Base-by-base conservation (phyloP, 1,140 invertebrate species). In the Archegozetes longisetosus region DNA sequence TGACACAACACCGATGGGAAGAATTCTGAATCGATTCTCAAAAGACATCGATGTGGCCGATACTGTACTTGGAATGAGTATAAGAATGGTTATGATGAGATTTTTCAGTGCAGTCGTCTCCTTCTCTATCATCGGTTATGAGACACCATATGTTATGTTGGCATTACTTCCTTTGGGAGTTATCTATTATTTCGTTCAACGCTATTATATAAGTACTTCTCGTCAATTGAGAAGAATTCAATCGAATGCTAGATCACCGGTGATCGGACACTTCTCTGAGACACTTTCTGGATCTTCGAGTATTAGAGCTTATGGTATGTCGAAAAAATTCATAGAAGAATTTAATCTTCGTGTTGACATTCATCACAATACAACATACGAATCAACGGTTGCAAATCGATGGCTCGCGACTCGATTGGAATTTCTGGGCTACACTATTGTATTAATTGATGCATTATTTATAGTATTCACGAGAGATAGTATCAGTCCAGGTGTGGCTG, bases 81-180 rank as follows among this genome's bases (percentile, higher is more conserved):
- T 79, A 0, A 67, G 73, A 22, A 73, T 71, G 25, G 68, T 71
- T 62, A 51, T 73, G 23, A 66, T 65, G 24, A 67, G 64, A 51
- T 53, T 68, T 32, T 79, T 81, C 68, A 73, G 88, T 81, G 87
- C 91, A 3, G 68, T 90, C 61, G 83, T 84, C 32, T 90, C 88
- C 3, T 72, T 96, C 60, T 78, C 96, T 70, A 85, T 68, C 12
- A 68, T 68, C 24, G 63, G 55, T 1, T 25, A 66, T 12, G 54
- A 66, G 62, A 95, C 90, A 40, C 89, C 89, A 0, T 77, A 83
- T 66, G 94, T 96, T 74, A 69, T 90, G 61, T 72, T 77, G 6
- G 81, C 90, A 51, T 83, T 93, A 60, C 51, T 94, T 61, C 90
- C 91, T 6, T 81, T 96, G 66, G 83, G 80, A 49, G 62, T 89